Evolutionary conservation across 2,113 vertebrate genomes (phyloP).

Genomic region (Upupa epops): DNA sequence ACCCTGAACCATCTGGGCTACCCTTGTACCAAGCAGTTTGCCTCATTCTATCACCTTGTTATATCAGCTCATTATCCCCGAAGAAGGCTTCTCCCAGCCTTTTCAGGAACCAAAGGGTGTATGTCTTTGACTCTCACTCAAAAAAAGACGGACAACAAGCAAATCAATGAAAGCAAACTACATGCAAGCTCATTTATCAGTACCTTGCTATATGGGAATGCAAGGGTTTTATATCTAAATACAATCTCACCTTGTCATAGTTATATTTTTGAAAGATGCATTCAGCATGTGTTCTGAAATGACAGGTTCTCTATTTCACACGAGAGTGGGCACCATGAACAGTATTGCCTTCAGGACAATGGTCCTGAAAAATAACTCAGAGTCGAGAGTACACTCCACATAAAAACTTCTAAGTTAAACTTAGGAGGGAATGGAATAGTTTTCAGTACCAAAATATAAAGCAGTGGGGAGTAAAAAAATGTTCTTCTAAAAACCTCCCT

Average conservation of each 20-base stretch:
- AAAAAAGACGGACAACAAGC: not conserved
- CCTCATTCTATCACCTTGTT: not conserved
- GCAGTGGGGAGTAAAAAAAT: not conserved
- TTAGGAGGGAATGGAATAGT: not conserved
- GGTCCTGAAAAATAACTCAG: not conserved
- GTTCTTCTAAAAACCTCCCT: not conserved
- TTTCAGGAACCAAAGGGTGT: not conserved
- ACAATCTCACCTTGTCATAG: not conserved
- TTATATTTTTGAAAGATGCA: not conserved
- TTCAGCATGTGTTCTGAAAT: not conserved
- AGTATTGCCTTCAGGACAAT: not conserved
- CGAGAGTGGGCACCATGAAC: not conserved
- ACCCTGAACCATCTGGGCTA: not conserved
- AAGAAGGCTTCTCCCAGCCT: not conserved
- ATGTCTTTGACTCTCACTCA: not conserved
- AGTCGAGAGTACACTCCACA: not conserved
- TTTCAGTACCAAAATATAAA: not conserved
- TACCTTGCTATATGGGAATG: fast-evolving
- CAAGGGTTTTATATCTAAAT: not conserved
- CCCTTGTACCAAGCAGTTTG: not conserved
- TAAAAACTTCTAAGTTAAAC: not conserved
- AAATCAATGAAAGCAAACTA: not conserved
- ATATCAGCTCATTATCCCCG: too few relatives aligned
- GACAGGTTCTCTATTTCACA: not conserved
- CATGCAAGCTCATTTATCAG: not conserved